Evolutionary conservation across 2,797 vertebrate species (phyloP).

Genomic region (Tokudaia tokunoshimensis): DNA sequence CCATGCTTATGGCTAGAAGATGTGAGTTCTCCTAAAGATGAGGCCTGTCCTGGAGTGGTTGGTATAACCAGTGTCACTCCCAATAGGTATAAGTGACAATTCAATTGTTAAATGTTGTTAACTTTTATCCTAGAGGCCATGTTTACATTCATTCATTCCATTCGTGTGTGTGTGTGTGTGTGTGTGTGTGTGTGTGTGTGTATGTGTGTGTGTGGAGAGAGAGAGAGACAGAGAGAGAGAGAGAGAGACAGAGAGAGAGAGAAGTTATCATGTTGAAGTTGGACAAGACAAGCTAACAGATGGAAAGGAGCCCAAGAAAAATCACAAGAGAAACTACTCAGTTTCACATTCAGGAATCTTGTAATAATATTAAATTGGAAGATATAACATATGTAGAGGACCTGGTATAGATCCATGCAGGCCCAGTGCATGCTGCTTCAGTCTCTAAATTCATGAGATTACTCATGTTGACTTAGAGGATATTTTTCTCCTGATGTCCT

Average conservation of each 20-base stretch:
- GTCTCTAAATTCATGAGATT: background rate
- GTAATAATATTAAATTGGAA: background rate
- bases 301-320: background rate
- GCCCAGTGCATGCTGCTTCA: background rate
- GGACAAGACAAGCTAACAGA: background rate
- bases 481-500: background rate
- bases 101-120: background rate
- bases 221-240: too few relatives aligned
- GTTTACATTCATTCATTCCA: background rate
- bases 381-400: background rate
- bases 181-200: too few relatives aligned
- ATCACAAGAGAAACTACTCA: background rate
- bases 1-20: background rate
- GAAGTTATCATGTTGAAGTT: background rate
- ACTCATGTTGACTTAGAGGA: background rate
- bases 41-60: background rate
- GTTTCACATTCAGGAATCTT: background rate
- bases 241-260: background rate
- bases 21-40: background rate
- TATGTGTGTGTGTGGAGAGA: too few relatives aligned
- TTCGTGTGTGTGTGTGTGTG: background rate
- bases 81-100: background rate
- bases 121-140: background rate
- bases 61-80: background rate
- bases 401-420: background rate